phyloP scores from a whole-genome alignment of 92 coral and sea anemone species.

The Parazoanthus atlanticus region DNA sequence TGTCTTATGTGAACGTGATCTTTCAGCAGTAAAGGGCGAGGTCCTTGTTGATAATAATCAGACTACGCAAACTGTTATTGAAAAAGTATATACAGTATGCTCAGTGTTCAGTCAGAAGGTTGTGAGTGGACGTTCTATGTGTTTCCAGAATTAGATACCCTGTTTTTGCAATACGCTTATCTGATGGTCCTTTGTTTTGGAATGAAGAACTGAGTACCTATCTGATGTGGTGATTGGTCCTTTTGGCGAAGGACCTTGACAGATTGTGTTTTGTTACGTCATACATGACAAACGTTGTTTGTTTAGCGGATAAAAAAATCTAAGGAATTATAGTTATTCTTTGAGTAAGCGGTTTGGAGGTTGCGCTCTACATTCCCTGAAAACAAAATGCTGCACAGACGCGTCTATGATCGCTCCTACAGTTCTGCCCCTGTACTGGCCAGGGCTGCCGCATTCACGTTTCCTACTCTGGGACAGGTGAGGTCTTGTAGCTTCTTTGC shows the following conservation, averaged over 20 bases:
- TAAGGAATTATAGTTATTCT: constrained; percentile 22
- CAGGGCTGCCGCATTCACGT: neutral
- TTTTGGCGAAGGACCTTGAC: neutral
- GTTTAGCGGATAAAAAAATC: constrained; percentile 9
- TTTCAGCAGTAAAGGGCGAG: neutral
- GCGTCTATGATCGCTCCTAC: constrained; percentile 7
- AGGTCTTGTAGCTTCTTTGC: neutral
- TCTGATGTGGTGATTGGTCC: neutral
- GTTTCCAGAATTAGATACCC: neutral
- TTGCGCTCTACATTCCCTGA: constrained; percentile 5
- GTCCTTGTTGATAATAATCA: neutral
- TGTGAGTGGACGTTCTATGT: neutral
- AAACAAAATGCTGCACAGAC: constrained; percentile 32
- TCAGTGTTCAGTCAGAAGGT: neutral
- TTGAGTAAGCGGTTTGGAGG: constrained; percentile 14
- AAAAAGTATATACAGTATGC: neutral
- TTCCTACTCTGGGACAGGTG: constrained; percentile 29
- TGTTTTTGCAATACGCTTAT: neutral
- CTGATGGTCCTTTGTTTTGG: neutral
- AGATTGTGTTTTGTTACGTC: neutral
- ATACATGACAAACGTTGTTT: neutral
- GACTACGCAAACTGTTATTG: neutral
- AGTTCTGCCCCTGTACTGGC: constrained; percentile 11
- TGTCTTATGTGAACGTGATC: constrained; percentile 3
- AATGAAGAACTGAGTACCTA: neutral